Conservation (phyloP, 2,888 invertebrate genomes). For the Helleia helle region DNA sequence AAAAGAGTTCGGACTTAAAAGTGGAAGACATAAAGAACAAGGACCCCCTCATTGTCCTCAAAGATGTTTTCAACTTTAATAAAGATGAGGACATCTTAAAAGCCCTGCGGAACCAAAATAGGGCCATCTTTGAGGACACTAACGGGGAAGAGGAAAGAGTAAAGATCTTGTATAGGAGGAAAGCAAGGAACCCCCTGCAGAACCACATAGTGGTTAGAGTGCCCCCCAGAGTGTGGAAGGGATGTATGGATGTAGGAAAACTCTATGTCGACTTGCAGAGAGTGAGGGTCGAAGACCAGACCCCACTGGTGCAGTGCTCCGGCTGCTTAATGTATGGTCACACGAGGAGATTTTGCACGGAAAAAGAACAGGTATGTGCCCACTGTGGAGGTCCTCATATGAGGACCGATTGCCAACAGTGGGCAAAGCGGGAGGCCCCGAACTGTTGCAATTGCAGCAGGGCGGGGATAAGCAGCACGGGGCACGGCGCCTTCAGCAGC, state of each 20-base stretch:
- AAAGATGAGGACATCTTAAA: conserved; percentile 3
- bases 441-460: no score
- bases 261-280: background rate
- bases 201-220: background rate
- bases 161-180: background rate
- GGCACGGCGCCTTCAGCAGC: no score
- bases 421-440: no score
- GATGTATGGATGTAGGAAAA: background rate
- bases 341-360: no score
- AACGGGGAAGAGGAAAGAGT: background rate
- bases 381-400: no score
- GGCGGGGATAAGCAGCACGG: no score
- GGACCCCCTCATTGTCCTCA: conserved; percentile 14
- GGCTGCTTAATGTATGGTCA: no score
- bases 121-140: background rate
- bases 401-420: no score
- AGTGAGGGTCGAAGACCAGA: no score
- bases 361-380: no score
- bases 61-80: conserved; percentile 3
- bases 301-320: no score
- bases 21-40: conserved; percentile 14
- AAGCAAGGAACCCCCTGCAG: background rate
- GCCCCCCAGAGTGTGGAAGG: background rate
- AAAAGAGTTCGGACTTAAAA: background rate
- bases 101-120: conserved; percentile 14